Percentiles rank a stretch among this genome's conserved stretches.
Conservation (phyloP, 1,140 invertebrate genomes). For the Meloidogyne hapla region DNA sequence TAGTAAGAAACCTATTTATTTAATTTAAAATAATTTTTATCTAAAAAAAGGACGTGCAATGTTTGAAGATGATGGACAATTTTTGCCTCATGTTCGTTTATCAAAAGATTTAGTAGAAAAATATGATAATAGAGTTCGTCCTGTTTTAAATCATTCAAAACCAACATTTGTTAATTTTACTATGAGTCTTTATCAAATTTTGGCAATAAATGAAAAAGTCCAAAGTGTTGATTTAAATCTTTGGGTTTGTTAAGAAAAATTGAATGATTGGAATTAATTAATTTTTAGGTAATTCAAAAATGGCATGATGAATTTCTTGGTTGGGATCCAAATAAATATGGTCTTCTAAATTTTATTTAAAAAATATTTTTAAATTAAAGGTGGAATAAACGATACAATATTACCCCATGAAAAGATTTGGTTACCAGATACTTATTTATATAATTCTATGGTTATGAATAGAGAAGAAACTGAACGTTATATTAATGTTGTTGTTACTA, state of each 20-base stretch:
- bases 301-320: constrained; percentile 63
- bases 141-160: constrained; percentile 55
- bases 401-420: constrained; percentile 59
- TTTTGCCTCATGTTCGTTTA: constrained; percentile 60
- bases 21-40: not conserved
- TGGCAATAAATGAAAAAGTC: constrained; percentile 63
- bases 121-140: constrained; percentile 59
- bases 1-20: not conserved
- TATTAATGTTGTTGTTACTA: constrained; percentile 62
- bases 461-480: constrained; percentile 62
- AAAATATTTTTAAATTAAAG: constrained; percentile 49
- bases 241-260: constrained; percentile 39
- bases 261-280: too few relatives aligned
- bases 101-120: constrained; percentile 62
- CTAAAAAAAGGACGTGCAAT: constrained; percentile 40
- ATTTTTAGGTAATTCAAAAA: constrained; percentile 55
- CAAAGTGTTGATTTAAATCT: constrained; percentile 62
- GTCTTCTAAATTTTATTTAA: not conserved
- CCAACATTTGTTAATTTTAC: constrained; percentile 59
- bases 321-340: constrained; percentile 43
- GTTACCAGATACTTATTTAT: constrained; percentile 52
- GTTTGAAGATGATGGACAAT: constrained; percentile 54
- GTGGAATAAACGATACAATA: constrained; percentile 60
- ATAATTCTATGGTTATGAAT: constrained; percentile 64
- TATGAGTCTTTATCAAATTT: constrained; percentile 64